Evolutionary conservation across 1,140 invertebrate species (phyloP), one percentile per base, ranked within the genome.

Genomic region (Bicyclus anynana): DNA sequence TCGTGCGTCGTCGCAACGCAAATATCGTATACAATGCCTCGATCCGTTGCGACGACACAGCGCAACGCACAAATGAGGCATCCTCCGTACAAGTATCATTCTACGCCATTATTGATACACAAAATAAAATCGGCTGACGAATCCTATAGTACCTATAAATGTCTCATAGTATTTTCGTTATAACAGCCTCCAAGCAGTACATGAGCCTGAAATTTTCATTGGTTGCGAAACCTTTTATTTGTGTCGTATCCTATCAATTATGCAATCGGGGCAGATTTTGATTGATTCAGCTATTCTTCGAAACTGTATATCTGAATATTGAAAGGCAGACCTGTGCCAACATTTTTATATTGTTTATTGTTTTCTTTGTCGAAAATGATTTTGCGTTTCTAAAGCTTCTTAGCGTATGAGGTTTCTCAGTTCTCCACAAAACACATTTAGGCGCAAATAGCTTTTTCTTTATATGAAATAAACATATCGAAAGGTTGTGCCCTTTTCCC

Each of bases 191-290:
- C 7, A 4, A 23, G 3, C 23, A 23, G 23, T 2, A 23, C 23
- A 7, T 23, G 7, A 23, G 3, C 23, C 23, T 23, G 7, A 7
- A 23, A 23, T 2, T 49, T 21, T 33, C 13, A 16, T 40, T 40
- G 37, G 37, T 40, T 40, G 6, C 35, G 33, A 59, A 57, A 23
- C n/a, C 50, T 38, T 51, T 51, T 52, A 29, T 40, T 40, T 40
- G 18, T 50, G n/a, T 29, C 20, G 21, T 42, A 67, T 57, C n/a
- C 23, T 23, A 23, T 23, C 62, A 59, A 62, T 69, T 74, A 83
- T 75, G 70, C 67, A 80, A 75, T 59, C 77, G 56, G 75, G 67
- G 37, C 72, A 66, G 67, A 68, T 72, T 74, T 72, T 74, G 65
- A 76, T 69, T 69, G 70, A 77, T 77, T 71, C 69, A 74, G 70